Conservation (phyloP, 2,888 invertebrate species). For the Mimas tiliae region DNA sequence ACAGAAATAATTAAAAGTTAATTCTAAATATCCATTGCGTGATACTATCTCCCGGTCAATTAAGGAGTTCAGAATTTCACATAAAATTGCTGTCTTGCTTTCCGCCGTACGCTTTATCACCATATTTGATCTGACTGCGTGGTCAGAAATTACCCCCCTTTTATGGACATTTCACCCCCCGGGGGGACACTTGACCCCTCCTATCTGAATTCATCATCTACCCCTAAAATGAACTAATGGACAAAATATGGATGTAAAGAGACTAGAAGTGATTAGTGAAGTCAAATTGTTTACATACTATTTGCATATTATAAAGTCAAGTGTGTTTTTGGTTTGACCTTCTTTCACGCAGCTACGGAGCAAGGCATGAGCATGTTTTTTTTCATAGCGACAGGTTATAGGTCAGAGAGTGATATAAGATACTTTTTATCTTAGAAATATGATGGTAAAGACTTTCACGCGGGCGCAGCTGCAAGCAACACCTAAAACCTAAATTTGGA, state of each 20-base stretch:
- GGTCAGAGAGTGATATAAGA: too few relatives aligned
- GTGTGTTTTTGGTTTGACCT: background rate
- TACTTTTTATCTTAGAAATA: too few relatives aligned
- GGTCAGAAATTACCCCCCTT: constrained; percentile 79
- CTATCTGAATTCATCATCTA: constrained; percentile 83
- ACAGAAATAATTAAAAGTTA: constrained; percentile 71
- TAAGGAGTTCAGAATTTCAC: constrained; percentile 77
- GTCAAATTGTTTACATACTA: background rate
- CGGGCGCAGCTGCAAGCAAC: too few relatives aligned
- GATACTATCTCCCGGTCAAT: constrained; percentile 78
- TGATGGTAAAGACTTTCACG: too few relatives aligned
- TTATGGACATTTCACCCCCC: constrained; percentile 82
- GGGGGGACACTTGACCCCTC: constrained; percentile 82
- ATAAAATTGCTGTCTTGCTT: constrained; percentile 82
- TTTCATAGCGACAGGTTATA: too few relatives aligned
- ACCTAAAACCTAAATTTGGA: too few relatives aligned
- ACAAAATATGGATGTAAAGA: constrained; percentile 53
- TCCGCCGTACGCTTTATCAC: constrained; percentile 69
- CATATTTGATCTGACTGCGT: constrained; percentile 78
- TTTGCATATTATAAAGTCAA: background rate
- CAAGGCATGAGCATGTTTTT: too few relatives aligned
- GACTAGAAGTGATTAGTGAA: constrained; percentile 50
- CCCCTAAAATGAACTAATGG: constrained; percentile 81
- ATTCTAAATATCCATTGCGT: constrained; percentile 68
- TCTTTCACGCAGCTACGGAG: too few relatives aligned